A percentile compares a stretch with the other conserved stretches of the same genome.
These are phyloP conservation scores for Stratiomys singularior DNA, from an alignment of 2,888 invertebrate genomes.

Conservation along the genomic window DNA sequence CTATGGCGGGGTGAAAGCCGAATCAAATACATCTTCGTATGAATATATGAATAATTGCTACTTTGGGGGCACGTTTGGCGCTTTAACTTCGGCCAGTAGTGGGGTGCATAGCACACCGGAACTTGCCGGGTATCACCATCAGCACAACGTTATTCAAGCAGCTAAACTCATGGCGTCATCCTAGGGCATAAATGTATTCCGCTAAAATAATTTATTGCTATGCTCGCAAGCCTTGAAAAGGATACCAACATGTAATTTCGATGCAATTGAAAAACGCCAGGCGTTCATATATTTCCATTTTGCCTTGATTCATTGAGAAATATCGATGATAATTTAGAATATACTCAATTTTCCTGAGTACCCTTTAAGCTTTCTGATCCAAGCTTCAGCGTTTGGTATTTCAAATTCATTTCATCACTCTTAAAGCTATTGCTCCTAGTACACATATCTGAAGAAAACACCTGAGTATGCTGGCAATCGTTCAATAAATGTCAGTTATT, in stretches of 20 bases:
- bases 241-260: neutral
- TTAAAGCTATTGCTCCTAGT: no score
- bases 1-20: slow-evolving; percentile 62
- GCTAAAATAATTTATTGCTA: neutral
- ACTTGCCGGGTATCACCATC: slow-evolving; percentile 81
- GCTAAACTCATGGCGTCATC: slow-evolving; percentile 87
- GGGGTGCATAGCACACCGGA: slow-evolving; percentile 67
- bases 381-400: no score
- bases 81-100: slow-evolving; percentile 59
- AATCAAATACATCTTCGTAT: slow-evolving; percentile 63
- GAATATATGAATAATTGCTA: slow-evolving; percentile 66
- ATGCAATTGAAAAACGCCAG: slow-evolving; percentile 10
- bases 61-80: slow-evolving; percentile 64
- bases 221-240: slow-evolving; percentile 16
- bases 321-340: no score
- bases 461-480: no score
- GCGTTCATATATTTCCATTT: neutral
- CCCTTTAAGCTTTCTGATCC: no score
- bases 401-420: no score
- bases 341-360: no score
- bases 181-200: slow-evolving; percentile 64
- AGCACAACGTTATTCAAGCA: slow-evolving; percentile 85
- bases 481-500: no score
- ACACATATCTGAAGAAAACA: no score
- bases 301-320: neutral